phyloP scores from a whole-genome alignment of 1,140 invertebrate genomes.

The Tribolium castaneum region DNA sequence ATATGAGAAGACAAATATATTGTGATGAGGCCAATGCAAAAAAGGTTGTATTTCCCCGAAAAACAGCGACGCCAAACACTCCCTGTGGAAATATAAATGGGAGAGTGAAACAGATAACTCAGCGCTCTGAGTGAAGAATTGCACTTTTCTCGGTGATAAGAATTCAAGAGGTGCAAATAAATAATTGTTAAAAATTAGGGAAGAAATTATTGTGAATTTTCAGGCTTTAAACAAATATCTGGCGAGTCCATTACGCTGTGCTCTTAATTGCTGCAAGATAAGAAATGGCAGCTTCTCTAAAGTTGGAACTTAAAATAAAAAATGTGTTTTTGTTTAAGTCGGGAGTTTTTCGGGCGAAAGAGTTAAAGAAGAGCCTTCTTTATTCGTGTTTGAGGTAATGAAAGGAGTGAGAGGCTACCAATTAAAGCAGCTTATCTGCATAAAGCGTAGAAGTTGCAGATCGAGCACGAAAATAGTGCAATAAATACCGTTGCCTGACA shows the following conservation, averaged over 20 bases:
- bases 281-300: slow-evolving; percentile 14
- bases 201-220: background rate
- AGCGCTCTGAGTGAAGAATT: slow-evolving; percentile 9
- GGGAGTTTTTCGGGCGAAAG: background rate
- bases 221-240: background rate
- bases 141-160: slow-evolving; percentile 21
- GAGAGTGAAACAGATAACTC: slow-evolving; percentile 30
- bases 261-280: slow-evolving; percentile 27
- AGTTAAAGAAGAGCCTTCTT: slow-evolving; percentile 10
- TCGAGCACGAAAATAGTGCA: slow-evolving; percentile 51
- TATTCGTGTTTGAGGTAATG: slow-evolving; percentile 30
- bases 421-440: slow-evolving; percentile 61
- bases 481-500: slow-evolving; percentile 59
- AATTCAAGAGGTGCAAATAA: background rate
- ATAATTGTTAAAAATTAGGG: background rate
- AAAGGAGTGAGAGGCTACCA: slow-evolving; percentile 45
- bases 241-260: background rate
- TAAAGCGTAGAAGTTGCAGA: slow-evolving; percentile 57
- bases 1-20: slow-evolving; percentile 29
- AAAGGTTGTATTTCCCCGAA: slow-evolving; percentile 19
- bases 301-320: slow-evolving; percentile 9
- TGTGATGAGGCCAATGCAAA: slow-evolving; percentile 33
- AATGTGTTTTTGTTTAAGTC: background rate
- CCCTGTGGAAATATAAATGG: slow-evolving; percentile 27
- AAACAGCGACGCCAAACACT: slow-evolving; percentile 14